Evolutionary conservation across 2,888 invertebrate species (phyloP).

Genomic region (Yponomeuta malinellus): DNA sequence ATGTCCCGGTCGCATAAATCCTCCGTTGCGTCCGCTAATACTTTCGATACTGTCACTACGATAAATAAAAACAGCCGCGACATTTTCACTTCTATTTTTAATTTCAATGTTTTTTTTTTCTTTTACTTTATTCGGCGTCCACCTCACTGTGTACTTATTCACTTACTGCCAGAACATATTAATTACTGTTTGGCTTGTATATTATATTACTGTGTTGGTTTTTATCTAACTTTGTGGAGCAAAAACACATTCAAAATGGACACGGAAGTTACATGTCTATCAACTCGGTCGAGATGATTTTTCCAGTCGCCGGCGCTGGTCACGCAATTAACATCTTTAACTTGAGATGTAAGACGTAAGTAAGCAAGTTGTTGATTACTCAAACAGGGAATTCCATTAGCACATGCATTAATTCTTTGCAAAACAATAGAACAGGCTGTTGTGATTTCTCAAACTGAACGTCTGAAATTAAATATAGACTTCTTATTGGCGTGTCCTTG

Average conservation of each 20-base stretch:
- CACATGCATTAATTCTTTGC: neutral
- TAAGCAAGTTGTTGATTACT: conserved; percentile 26
- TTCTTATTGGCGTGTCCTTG: neutral
- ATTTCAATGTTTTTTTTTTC: neutral
- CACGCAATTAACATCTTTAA: conserved; percentile 4
- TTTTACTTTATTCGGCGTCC: neutral
- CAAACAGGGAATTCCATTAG: conserved; percentile 39
- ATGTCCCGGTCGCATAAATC: conserved; percentile 28
- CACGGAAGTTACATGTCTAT: conserved; percentile 2
- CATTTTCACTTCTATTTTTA: conserved; percentile 4
- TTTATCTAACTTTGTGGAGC: too few relatives aligned
- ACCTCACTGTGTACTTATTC: neutral
- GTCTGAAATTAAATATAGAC: neutral
- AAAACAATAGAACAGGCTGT: neutral
- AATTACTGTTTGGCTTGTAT: too few relatives aligned
- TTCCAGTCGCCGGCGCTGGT: neutral
- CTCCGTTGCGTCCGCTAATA: neutral
- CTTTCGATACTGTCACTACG: conserved; percentile 22
- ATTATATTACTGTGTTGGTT: too few relatives aligned
- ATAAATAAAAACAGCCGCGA: conserved; percentile 25
- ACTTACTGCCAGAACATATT: neutral
- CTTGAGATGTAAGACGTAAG: neutral
- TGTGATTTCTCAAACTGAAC: neutral
- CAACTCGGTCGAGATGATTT: neutral
- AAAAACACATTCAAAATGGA: neutral